phyloP scores from a whole-genome alignment of 2,888 invertebrate genomes.

The Nephrocerus scutellatus region DNA sequence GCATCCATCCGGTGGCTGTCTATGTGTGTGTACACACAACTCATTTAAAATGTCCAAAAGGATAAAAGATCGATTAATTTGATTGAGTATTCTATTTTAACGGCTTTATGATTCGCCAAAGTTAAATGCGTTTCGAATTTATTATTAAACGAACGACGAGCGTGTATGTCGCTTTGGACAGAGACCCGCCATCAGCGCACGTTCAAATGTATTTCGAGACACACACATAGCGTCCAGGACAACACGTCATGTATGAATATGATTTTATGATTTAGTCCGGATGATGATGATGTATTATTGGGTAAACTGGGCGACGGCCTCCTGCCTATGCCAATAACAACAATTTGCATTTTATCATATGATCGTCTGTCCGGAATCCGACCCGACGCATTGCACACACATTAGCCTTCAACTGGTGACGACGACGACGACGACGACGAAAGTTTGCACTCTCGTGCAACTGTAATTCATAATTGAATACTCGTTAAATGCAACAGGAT shows the following conservation, averaged over 20 bases:
- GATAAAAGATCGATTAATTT: conserved; percentile 22
- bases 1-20: no score
- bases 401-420: background rate
- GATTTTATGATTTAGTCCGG: conserved; percentile 2
- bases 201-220: no score
- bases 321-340: no score
- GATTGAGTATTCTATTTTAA: conserved; percentile 20
- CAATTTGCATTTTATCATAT: no score
- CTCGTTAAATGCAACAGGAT: conserved; percentile 14
- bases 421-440: background rate
- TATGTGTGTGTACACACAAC: background rate
- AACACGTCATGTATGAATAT: conserved; percentile 9
- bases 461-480: conserved; percentile 13
- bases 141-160: conserved; percentile 15
- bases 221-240: no score
- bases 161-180: no score
- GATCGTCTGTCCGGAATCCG: no score
- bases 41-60: conserved; percentile 17
- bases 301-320: no score
- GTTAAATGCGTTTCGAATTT: conserved; percentile 22
- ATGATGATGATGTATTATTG: no score
- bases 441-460: no score
- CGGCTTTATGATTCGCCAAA: conserved; percentile 15
- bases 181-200: no score
- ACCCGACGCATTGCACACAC: no score